A percentile compares a stretch with the other conserved stretches of the same genome.
Evolutionary conservation across 2,113 vertebrate genomes (phyloP).

Genomic region (Larimichthys crocea): DNA sequence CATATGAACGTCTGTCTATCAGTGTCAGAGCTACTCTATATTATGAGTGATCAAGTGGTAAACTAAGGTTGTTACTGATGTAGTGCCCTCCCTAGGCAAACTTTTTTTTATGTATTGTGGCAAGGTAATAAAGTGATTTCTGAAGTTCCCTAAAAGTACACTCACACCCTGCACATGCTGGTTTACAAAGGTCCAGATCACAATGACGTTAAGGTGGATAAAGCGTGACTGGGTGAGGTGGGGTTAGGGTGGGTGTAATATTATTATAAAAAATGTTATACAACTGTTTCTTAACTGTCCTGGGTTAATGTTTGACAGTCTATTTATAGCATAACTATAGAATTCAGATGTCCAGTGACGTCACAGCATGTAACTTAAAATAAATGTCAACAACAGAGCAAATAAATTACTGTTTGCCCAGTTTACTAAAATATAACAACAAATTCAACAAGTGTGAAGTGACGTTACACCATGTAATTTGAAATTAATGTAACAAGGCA

Average conservation of each 20-base stretch:
- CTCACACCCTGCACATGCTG: slow-evolving; percentile 47
- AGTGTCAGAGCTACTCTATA: slow-evolving; percentile 5
- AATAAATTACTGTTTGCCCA: too few relatives aligned
- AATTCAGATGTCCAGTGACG: too few relatives aligned
- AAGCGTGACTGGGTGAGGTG: slow-evolving; percentile 1
- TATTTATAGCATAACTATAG: too few relatives aligned
- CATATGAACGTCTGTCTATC: slow-evolving; percentile 18
- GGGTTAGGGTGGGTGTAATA: not conserved
- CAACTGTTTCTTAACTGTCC: too few relatives aligned
- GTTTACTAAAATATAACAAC: too few relatives aligned
- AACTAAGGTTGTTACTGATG: slow-evolving; percentile 25
- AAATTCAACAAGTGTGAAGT: too few relatives aligned
- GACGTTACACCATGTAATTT: too few relatives aligned
- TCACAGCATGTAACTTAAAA: too few relatives aligned
- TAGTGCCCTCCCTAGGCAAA: slow-evolving; percentile 61
- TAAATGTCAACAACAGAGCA: too few relatives aligned
- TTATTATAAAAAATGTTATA: too few relatives aligned
- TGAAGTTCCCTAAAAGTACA: slow-evolving; percentile 19
- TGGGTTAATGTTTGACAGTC: too few relatives aligned
- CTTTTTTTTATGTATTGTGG: slow-evolving; percentile 2
- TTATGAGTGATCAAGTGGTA: slow-evolving; percentile 57
- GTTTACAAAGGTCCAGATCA: slow-evolving; percentile 20
- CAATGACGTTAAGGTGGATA: slow-evolving; percentile 22
- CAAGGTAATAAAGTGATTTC: not conserved
- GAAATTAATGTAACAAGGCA: too few relatives aligned